Evolutionary conservation across 2,888 invertebrate genomes (phyloP), one percentile per base, ranked within the genome.

Genomic region (Deilephila porcellus): DNA sequence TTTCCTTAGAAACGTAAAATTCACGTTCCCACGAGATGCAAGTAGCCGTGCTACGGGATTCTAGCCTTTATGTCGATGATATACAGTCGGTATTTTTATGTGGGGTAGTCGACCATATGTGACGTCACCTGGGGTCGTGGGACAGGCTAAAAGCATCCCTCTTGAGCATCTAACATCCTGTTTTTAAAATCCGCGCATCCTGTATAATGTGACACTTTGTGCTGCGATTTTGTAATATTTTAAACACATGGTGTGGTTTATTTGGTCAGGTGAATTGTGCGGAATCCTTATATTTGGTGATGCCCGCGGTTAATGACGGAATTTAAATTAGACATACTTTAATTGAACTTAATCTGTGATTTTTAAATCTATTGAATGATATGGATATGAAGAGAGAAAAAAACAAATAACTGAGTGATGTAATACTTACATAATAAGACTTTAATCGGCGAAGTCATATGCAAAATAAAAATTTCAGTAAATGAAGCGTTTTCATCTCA

Each of bases 121-220:
- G 83, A 81, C 86, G 89, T 88, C 92, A 93, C 92, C 92, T 92
- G 91, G 90, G 93, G 91, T 92, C 93, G 91, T 93, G 92, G 85
- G 93, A 92, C 88, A 91, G 91, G 92, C 92, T 91, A 86, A 82
- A 83, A 88, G 80, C 91, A 93, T 93, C 94, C 93, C 93, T 93
- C 94, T 92, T 90, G 88, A 82, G 77, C 80, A 79, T 82, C 82
- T 84, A 85, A 84, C 89, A 90, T 90, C 90, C 90, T 91, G 90
- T 88, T 84, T 56, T 86, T 84, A 87, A 84, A 88, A 90, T 90
- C 86, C 83, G 90, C 89, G 88, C 88, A 89, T 90, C 91, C 91
- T 91, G 90, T 85, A 85, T 67, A 72, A 59, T 34, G n/a, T 70
- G 60, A 59, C 71, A 71, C 7, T 70, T 20, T 67, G 45, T 67